phyloP scores from a whole-genome alignment of 2,113 vertebrate genomes.

The Halichoeres trimaculatus region DNA sequence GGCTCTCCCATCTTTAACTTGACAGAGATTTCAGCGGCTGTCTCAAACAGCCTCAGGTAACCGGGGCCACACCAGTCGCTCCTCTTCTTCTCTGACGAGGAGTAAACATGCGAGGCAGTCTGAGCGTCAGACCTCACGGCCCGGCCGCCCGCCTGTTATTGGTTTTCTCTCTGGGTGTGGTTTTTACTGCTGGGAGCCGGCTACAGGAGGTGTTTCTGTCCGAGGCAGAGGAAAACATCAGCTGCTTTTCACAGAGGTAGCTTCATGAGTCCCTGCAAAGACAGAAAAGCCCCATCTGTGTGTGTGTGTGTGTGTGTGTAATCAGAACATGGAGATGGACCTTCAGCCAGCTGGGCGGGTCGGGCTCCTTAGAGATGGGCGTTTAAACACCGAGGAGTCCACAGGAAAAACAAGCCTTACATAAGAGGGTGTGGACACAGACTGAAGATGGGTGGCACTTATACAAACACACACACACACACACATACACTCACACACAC shows the following conservation, averaged over 20 bases:
- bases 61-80: constrained; percentile 23
- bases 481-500: constrained; percentile 5
- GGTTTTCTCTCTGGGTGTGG: constrained; percentile 73
- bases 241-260: constrained; percentile 55
- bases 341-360: constrained; percentile 57
- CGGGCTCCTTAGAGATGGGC: constrained; percentile 73
- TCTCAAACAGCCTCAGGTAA: constrained; percentile 51
- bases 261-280: constrained; percentile 62
- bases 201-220: constrained; percentile 65
- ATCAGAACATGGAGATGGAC: constrained; percentile 60
- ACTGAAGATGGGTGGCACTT: constrained; percentile 79
- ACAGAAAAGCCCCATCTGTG: constrained; percentile 14
- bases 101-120: constrained; percentile 57
- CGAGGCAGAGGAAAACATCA: constrained; percentile 54
- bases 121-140: constrained; percentile 25
- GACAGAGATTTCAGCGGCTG: constrained; percentile 12
- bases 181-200: constrained; percentile 65
- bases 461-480: constrained; percentile 62
- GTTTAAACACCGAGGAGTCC: constrained; percentile 60
- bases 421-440: constrained; percentile 75
- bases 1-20: constrained; percentile 36
- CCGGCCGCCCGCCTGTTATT: constrained; percentile 39
- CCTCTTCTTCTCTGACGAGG: constrained; percentile 52
- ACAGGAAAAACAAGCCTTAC: constrained; percentile 75
- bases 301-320: constrained; percentile 10